phyloP scores from a whole-genome alignment of 2,888 invertebrate genomes.

The Acanthoscelides obtectus region DNA sequence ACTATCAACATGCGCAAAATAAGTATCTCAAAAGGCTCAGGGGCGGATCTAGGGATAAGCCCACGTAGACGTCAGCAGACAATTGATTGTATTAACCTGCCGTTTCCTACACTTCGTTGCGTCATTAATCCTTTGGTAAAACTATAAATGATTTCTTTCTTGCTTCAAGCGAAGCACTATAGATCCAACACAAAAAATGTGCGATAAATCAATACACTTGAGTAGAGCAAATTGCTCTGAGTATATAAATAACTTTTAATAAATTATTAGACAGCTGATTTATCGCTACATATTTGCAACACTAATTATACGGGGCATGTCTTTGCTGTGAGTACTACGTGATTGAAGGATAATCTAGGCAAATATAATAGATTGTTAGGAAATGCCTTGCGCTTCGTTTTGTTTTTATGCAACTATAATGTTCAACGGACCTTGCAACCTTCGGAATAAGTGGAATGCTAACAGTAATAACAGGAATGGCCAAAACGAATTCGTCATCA shows the following conservation, averaged over 20 bases:
- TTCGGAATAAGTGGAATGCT: too few relatives aligned
- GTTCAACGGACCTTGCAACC: neutral
- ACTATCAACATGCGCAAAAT: too few relatives aligned
- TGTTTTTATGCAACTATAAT: neutral
- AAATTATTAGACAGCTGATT: neutral
- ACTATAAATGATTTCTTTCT: neutral
- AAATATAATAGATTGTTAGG: neutral
- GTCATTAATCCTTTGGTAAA: too few relatives aligned
- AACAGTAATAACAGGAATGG: too few relatives aligned
- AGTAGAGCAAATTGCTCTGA: neutral
- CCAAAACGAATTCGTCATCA: too few relatives aligned
- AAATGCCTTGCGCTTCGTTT: neutral
- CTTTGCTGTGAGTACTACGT: neutral
- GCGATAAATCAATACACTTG: neutral
- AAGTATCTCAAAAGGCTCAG: too few relatives aligned
- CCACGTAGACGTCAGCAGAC: too few relatives aligned
- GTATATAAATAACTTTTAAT: neutral
- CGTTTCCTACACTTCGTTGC: too few relatives aligned
- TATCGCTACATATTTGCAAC: neutral
- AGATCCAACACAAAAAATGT: neutral
- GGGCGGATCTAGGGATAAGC: too few relatives aligned
- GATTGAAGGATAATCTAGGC: neutral
- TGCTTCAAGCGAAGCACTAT: neutral
- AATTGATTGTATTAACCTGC: too few relatives aligned
- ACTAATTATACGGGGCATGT: neutral